Base-by-base conservation (phyloP, 1,140 invertebrate genomes). In the Mycetomoellerius zeteki region DNA sequence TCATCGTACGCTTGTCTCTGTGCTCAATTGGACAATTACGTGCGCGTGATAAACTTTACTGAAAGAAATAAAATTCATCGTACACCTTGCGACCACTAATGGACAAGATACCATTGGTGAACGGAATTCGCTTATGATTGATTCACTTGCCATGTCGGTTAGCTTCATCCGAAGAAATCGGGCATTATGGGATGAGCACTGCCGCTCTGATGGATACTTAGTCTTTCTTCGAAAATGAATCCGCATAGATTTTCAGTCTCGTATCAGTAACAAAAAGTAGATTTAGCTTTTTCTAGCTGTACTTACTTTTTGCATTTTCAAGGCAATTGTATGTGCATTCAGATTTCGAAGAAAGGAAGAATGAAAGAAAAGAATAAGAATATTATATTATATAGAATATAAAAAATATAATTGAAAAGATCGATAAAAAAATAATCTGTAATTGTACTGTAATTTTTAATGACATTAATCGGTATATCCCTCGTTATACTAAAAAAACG, bases 11-110 rank as follows among this genome's bases (percentile, higher is more conserved):
- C 90, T 91, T 64, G 81, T 86, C 54, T 90, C 60, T 90, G 88
- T 92, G 90, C 93, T 93, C 91, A 93, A 92, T 93, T 82, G 78
- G 81, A 93, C 88, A 64, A 56, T 91, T 81, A 86, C 56, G 69
- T 85, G 81, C 16, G 64, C 69, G 37, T 87, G 30, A 54, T 37
- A 43, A 30, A 2, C n/a, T 30, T 58, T 3, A 27, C 21, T 77
- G 27, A 76, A 84, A 65, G 14, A 60, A 69, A 62, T 6, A 62
- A 75, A 76, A 30, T 37, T 47, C 5, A 27, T 37, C 16, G 33
- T 47, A 30, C 21, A 58, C 2, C 7, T 56, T n/a, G 33, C 10
- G 24, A 78, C 19, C 12, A 50, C 8, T 16, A 12, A 50, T 50
- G 47, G 3, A 50, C 47, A 50, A 50, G 47, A 50, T 50, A 50